Conservation (phyloP, 2,797 vertebrate genomes). For the Danio kyathit region DNA sequence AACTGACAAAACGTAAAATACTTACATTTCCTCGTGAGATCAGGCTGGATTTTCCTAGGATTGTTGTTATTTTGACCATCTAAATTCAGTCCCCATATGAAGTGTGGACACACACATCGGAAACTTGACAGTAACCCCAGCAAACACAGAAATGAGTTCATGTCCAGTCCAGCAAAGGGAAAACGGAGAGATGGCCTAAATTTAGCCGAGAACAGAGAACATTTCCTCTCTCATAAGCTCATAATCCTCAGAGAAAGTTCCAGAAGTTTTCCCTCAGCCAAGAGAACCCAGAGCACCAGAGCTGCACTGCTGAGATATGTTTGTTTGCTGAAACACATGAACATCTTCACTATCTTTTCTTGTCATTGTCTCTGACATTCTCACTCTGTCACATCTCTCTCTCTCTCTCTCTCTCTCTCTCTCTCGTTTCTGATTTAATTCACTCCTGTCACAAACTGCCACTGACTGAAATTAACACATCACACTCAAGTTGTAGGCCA, state of each 20-base stretch:
- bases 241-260: conserved; percentile 35
- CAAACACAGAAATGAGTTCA: conserved; percentile 23
- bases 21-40: too few relatives aligned
- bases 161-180: conserved; percentile 4
- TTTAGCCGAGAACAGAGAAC: conserved; percentile 39
- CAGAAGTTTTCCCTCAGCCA: background rate
- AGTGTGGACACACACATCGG: background rate
- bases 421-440: conserved; percentile 4
- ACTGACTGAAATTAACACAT: conserved; percentile 48
- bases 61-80: too few relatives aligned
- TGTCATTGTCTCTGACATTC: conserved; percentile 20
- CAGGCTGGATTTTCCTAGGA: too few relatives aligned
- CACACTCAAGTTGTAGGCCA: conserved; percentile 32
- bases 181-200: conserved; percentile 44
- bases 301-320: conserved; percentile 56
- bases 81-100: too few relatives aligned
- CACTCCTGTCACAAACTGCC: conserved; percentile 28
- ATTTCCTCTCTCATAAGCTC: conserved; percentile 15
- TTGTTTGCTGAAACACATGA: conserved; percentile 62
- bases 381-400: conserved; percentile 9
- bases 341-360: conserved; percentile 41
- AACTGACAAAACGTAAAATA: too few relatives aligned
- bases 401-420: conserved; percentile 25
- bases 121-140: background rate
- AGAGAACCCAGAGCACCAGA: background rate